Conservation (phyloP, 2,113 vertebrate species). For the Coregonus clupeaformis region DNA sequence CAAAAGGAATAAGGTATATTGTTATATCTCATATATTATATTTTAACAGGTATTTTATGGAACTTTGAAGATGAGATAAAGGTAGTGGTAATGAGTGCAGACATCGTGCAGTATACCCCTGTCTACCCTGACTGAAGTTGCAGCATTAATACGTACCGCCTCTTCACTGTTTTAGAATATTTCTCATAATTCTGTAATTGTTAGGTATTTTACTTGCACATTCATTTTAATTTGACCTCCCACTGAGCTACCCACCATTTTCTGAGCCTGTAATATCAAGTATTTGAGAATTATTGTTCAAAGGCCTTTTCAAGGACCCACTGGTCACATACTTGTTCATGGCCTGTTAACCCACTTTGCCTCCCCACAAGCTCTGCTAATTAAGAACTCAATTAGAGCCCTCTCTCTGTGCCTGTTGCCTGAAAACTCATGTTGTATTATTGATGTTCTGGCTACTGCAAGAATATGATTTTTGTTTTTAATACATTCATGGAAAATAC, state of each 20-base stretch:
- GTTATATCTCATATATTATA: too few relatives aligned
- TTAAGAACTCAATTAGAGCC: conserved; percentile 68
- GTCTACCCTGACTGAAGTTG: not conserved
- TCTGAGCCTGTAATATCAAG: conserved; percentile 35
- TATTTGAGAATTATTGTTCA: conserved; percentile 48
- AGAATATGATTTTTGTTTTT: conserved; percentile 9
- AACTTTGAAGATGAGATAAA: too few relatives aligned
- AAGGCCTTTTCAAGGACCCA: conserved; percentile 54
- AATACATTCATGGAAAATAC: not conserved
- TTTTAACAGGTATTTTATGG: too few relatives aligned
- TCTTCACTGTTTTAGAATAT: not conserved
- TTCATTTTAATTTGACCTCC: conserved; percentile 17
- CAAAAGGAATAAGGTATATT: too few relatives aligned
- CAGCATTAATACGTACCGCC: not conserved
- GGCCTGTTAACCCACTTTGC: conserved; percentile 65
- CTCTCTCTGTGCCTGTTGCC: conserved; percentile 56
- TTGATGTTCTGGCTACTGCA: conserved; percentile 47
- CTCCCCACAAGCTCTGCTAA: conserved; percentile 62
- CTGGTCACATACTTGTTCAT: conserved; percentile 65
- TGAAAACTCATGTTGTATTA: conserved; percentile 61
- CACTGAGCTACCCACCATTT: conserved; percentile 34
- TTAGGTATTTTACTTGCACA: conserved; percentile 24
- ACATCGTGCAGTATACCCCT: too few relatives aligned
- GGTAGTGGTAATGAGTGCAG: too few relatives aligned
- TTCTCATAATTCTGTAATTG: conserved; percentile 32